Base-by-base conservation (phyloP, 2,888 invertebrate species). In the Altica lythri region DNA sequence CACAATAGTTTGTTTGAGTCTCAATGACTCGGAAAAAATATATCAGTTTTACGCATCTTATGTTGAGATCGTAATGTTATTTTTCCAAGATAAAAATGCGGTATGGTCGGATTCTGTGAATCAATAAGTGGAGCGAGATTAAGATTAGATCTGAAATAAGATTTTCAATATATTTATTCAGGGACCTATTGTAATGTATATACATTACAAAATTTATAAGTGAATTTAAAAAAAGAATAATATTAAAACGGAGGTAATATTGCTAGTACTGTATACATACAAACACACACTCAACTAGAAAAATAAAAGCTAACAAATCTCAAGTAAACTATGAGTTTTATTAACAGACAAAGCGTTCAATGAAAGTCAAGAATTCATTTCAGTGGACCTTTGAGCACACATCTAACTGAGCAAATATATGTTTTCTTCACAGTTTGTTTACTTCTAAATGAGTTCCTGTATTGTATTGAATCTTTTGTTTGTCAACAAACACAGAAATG, bases 1-100 rank as follows among this genome's bases (percentile, higher is more conserved):
- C 50, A 55, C 55, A 50, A 57, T 46, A 53, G 53, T 49, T 49
- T 53, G 53, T 57, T 53, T 53, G 46, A 49, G 34, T 50, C 32
- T 53, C 45, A 48, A 57, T 60, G 60, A 60, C 57, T 60, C 18
- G 50, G 34, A 47, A 44, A 49, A 57, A 50, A 44, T n/a, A 51
- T 57, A 57, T 57, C 57, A 47, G 38, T 53, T 49, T 44, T 27
- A 43, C 29, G 22, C 30, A 57, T 55, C 60, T 55, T n/a, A n/a
- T n/a, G n/a, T n/a, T n/a, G 37, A 35, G 46, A 38, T 19, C 42
- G 48, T 22, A 34, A 19, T 19, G 29, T 37, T 37, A 30, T 51
- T 38, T 53, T 43, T 38, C 19, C 10, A 25, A 50, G 48, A 57
- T 53, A 49, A 38, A 27, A 38, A 35, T 27, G 45, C 40, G 47